phyloP scores from a whole-genome alignment of 2,888 invertebrate genomes.

The Lypha dubia region DNA sequence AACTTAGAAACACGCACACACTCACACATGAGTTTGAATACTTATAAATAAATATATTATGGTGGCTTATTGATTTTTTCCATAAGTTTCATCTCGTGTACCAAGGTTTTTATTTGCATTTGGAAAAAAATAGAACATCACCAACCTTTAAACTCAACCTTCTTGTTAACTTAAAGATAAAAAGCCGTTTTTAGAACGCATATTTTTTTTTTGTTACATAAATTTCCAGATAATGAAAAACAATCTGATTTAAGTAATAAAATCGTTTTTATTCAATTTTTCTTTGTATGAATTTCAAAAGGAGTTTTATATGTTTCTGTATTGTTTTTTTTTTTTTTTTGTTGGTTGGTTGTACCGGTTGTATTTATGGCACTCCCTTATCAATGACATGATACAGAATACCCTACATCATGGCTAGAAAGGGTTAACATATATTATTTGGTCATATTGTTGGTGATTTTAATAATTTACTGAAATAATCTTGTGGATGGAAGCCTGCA shows the following conservation, averaged over 20 bases:
- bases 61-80: constrained; percentile 48
- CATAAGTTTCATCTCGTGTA: not conserved
- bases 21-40: not conserved
- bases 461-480: not conserved
- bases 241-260: constrained; percentile 22
- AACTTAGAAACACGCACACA: not conserved
- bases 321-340: not conserved
- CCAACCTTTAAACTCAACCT: constrained; percentile 10
- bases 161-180: too few relatives aligned
- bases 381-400: constrained; percentile 8
- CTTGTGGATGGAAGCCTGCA: too few relatives aligned
- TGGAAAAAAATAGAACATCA: constrained; percentile 3
- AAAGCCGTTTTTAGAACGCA: not conserved
- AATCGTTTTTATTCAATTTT: constrained; percentile 1
- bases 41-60: not conserved
- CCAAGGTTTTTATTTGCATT: constrained; percentile 14
- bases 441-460: not conserved
- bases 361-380: constrained; percentile 32
- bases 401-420: not conserved
- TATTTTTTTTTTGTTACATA: not conserved
- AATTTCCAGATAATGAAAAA: not conserved
- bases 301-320: not conserved
- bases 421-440: not conserved
- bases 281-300: not conserved
- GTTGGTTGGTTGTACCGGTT: not conserved